A percentile compares a stretch with the other conserved stretches of the same genome.
Conservation (phyloP, 2,888 invertebrate genomes). For the Branchipolynoe longqiensis region DNA sequence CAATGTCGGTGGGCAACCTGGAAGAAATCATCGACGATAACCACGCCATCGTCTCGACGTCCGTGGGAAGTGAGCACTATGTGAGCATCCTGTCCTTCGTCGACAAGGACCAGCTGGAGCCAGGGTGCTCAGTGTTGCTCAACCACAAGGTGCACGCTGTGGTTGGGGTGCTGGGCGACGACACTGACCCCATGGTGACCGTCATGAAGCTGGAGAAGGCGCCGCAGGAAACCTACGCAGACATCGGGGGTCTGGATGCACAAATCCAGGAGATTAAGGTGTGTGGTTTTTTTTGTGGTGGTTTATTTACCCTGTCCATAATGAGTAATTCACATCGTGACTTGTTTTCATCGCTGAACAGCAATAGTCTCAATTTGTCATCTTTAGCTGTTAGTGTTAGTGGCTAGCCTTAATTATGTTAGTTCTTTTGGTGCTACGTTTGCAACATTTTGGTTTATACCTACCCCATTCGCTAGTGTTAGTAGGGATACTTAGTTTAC, state of each 20-base stretch:
- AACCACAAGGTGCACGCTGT: slow-evolving; percentile 99
- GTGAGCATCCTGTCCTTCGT: slow-evolving; percentile 99
- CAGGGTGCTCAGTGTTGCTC: slow-evolving; percentile 97
- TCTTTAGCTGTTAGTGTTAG: no score
- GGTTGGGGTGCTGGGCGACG: slow-evolving; percentile 99
- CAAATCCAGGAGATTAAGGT: slow-evolving; percentile 97
- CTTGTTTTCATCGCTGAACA: no score
- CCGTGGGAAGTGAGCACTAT: slow-evolving; percentile 99
- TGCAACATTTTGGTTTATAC: no score
- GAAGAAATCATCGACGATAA: slow-evolving; percentile 99
- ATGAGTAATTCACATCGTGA: no score
- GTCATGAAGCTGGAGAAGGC: slow-evolving; percentile 99
- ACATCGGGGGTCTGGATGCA: slow-evolving; percentile 97
- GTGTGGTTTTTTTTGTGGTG: no score
- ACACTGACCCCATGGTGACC: slow-evolving; percentile 99
- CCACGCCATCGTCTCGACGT: slow-evolving; percentile 99
- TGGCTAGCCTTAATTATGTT: no score
- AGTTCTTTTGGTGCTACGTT: no score
- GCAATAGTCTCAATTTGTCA: no score
- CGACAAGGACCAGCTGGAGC: slow-evolving; percentile 99
- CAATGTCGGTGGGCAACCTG: slow-evolving; percentile 99
- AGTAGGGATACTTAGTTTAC: no score
- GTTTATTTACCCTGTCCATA: no score
- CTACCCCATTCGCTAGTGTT: no score
- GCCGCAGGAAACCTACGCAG: slow-evolving; percentile 99